These are phyloP conservation scores for Eremophila alpestris DNA, from an alignment of 2,797 vertebrate genomes.

Conservation along the genomic window DNA sequence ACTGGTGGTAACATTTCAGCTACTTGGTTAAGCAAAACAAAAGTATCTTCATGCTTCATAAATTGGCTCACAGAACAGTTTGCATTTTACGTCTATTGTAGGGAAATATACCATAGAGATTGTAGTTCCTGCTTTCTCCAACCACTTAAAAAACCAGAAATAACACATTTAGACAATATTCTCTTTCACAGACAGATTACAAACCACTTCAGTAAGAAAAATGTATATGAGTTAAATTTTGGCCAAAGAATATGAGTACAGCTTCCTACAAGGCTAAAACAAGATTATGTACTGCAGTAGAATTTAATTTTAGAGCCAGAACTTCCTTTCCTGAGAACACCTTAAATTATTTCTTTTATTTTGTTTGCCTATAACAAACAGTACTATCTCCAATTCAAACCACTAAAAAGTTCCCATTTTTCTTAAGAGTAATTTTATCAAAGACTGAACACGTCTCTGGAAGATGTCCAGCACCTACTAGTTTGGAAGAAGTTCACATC, in stretches of 20 bases:
- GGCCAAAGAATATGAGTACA: neutral
- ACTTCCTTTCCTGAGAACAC: neutral
- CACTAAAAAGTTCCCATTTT: neutral
- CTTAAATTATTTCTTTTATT: neutral
- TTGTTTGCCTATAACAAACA: neutral
- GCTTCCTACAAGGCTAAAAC: neutral
- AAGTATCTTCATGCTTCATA: constrained; percentile 59
- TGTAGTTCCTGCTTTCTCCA: neutral
- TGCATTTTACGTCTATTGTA: neutral
- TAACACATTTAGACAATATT: neutral
- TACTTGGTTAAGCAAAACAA: constrained; percentile 65
- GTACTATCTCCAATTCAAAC: neutral
- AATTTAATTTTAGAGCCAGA: constrained; percentile 24
- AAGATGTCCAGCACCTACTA: neutral
- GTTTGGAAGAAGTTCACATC: neutral
- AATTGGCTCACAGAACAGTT: constrained; percentile 28
- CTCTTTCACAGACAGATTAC: neutral
- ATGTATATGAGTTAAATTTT: neutral
- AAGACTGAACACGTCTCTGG: neutral
- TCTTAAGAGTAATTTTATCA: neutral
- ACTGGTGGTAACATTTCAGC: constrained; percentile 58
- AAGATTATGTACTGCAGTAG: neutral
- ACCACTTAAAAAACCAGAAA: neutral
- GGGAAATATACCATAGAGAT: neutral
- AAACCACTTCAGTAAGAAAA: neutral